These are phyloP conservation scores for Synanthedon andrenaeformis DNA, from an alignment of 2,888 invertebrate species.

Conservation along the genomic window DNA sequence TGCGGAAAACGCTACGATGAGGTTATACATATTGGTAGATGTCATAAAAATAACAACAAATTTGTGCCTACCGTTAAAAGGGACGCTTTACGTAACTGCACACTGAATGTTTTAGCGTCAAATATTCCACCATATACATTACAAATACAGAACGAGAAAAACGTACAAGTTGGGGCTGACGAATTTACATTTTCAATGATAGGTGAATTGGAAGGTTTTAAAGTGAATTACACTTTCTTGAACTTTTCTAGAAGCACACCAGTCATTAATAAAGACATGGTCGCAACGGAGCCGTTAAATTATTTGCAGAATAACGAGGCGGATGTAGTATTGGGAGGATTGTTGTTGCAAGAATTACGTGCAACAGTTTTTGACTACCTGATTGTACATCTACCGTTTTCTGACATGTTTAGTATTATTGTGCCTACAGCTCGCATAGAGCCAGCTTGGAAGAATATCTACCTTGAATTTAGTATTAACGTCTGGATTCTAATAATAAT, in stretches of 20 bases:
- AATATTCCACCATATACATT: slow-evolving; percentile 35
- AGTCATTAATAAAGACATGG: slow-evolving; percentile 10
- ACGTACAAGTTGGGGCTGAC: slow-evolving; percentile 12
- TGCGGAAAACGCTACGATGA: slow-evolving; percentile 36
- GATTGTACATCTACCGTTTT: slow-evolving; percentile 20
- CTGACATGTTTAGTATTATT: slow-evolving; percentile 26
- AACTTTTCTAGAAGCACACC: slow-evolving; percentile 13
- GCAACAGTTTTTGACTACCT: slow-evolving; percentile 22
- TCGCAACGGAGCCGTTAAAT: slow-evolving; percentile 19
- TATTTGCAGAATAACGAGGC: slow-evolving; percentile 13
- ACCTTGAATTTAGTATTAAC: slow-evolving; percentile 20
- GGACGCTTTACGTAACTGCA: slow-evolving; percentile 31
- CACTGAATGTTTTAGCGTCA: slow-evolving; percentile 21
- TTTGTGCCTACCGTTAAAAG: slow-evolving; percentile 25
- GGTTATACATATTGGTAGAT: slow-evolving; percentile 28
- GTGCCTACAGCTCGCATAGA: slow-evolving; percentile 22
- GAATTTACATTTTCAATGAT: slow-evolving; percentile 22
- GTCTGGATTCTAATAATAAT: slow-evolving; percentile 26
- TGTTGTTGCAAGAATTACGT: slow-evolving; percentile 15
- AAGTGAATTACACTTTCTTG: slow-evolving; percentile 21
- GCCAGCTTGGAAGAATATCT: slow-evolving; percentile 23
- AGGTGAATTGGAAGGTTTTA: slow-evolving; percentile 24
- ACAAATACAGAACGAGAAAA: slow-evolving; percentile 3
- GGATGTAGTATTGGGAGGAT: slow-evolving; percentile 18
- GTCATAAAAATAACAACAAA: slow-evolving; percentile 12